Evolutionary conservation across 2,888 invertebrate genomes (phyloP).

Genomic region (Brassicogethes aeneus): DNA sequence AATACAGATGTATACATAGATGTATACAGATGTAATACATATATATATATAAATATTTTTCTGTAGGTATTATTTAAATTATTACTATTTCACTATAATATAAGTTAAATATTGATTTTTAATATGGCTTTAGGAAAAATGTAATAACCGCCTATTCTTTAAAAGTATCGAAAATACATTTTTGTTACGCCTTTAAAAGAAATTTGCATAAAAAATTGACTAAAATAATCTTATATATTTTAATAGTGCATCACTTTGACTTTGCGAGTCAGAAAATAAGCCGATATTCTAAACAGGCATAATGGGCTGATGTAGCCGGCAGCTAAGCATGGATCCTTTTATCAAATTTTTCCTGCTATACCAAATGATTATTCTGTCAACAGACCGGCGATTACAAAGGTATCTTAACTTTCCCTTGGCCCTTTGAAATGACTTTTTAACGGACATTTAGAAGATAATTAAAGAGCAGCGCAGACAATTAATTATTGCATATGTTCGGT

Average conservation of each 20-base stretch:
- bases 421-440: constrained; percentile 3
- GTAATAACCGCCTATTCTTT: too few species aligned
- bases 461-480: not conserved
- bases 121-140: too few species aligned
- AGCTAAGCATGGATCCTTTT: constrained; percentile 3
- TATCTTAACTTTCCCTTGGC: constrained; percentile 15
- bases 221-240: not conserved
- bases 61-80: too few species aligned
- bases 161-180: too few species aligned
- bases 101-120: too few species aligned
- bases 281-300: not conserved
- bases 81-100: too few species aligned
- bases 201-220: not conserved
- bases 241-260: not conserved
- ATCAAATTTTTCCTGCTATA: constrained; percentile 24
- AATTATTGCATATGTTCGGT: not conserved
- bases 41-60: too few species aligned
- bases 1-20: too few species aligned
- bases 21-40: too few species aligned
- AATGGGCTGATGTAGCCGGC: not conserved
- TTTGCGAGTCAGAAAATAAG: not conserved
- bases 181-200: too few species aligned
- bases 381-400: constrained; percentile 25
- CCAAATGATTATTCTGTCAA: constrained; percentile 27
- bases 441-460: not conserved